Conservation (phyloP, 2,888 invertebrate genomes). For the Idaea aversata region DNA sequence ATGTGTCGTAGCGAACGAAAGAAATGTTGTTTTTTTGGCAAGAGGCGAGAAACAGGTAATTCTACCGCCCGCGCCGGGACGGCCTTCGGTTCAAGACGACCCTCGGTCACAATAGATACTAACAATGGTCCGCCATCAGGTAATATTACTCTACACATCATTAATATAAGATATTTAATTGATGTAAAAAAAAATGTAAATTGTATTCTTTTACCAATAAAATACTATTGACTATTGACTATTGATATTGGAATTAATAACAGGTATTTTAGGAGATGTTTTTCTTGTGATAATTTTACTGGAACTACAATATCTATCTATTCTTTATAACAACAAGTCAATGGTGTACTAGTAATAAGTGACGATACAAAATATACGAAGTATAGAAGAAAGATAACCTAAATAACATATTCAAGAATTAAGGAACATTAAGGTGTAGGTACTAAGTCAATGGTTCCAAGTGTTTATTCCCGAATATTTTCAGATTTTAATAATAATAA, state of each 20-base stretch:
- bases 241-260: neutral
- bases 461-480: neutral
- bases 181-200: too few species aligned
- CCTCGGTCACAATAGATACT: slow-evolving; percentile 20
- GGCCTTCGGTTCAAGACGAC: slow-evolving; percentile 25
- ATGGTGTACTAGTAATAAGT: too few species aligned
- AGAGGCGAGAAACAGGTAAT: slow-evolving; percentile 39
- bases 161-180: neutral
- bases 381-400: too few species aligned
- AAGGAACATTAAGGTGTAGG: neutral
- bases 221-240: too few species aligned
- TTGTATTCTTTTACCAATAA: too few species aligned
- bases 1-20: slow-evolving; percentile 2
- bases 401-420: neutral
- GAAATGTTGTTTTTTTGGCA: slow-evolving; percentile 38
- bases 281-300: neutral
- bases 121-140: slow-evolving; percentile 23
- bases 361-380: too few species aligned
- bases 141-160: slow-evolving; percentile 7
- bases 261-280: too few species aligned
- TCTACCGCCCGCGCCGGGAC: slow-evolving; percentile 30
- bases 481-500: neutral
- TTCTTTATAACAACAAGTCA: too few species aligned
- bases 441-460: neutral
- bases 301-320: too few species aligned